Evolutionary conservation across 1,140 invertebrate genomes (phyloP), one percentile per base, ranked within the genome.

Genomic region (Delia radicum): DNA sequence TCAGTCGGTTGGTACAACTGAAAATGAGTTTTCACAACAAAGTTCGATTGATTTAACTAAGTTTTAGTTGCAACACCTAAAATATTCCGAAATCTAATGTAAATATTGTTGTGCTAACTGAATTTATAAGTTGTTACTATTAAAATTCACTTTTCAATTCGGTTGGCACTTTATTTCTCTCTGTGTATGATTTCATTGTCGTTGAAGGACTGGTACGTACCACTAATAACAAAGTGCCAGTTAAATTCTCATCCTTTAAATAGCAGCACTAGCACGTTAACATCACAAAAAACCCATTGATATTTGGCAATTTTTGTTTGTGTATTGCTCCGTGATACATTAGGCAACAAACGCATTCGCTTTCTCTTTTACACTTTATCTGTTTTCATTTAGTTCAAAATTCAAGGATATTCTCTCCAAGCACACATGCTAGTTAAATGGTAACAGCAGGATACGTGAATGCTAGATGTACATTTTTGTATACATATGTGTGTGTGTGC

Each of bases 171-270:
- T n/a, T n/a, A n/a, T n/a, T n/a, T n/a, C n/a, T n/a, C n/a, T n/a
- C n/a, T 21, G n/a, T 55, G 18, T 55, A 24, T 10, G 48, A 24
- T 55, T 55, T 55, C n/a, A 10, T 15, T 55, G 48, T 18, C 48
- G n/a, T 55, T 55, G 48, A 55, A 55, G 48, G 48, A 55, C 48
- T 55, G 21, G 8, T 55, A 21, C 48, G 4, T 21, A n/a, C 4
- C 5, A 55, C 37, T 42, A 42, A 55, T 21, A 55, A 55, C 24
- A 21, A 18, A 69, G 18, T 69, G 65, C 65, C 29, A 69, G 65
- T 69, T 69, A 69, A 69, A 69, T 33, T n/a, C 29, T 69, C 65
- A 33, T 69, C 65, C 65, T 69, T 69, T 69, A 69, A n/a, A 7
- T 18, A 10, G 65, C 65, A 69, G 48, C 48, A 55, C n/a, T 21